A percentile compares a stretch with the other conserved stretches of the same genome.
These are phyloP conservation scores for Belonocnema kinseyi DNA, from an alignment of 1,140 invertebrate species.

Conservation along the genomic window DNA sequence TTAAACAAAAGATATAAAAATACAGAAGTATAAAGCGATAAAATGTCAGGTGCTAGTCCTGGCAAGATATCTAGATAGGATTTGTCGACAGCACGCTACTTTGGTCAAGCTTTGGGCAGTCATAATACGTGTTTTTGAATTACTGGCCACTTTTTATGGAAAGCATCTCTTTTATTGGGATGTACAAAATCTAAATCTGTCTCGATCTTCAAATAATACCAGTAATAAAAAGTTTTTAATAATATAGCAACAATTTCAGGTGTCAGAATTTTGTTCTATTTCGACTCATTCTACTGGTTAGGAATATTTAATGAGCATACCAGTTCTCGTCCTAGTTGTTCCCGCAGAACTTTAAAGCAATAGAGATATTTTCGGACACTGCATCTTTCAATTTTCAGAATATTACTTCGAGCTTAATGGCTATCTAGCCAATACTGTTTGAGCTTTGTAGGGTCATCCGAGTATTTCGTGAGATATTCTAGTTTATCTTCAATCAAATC, in stretches of 20 bases:
- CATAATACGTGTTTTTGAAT: background rate
- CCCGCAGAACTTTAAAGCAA: background rate
- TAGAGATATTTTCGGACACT: background rate
- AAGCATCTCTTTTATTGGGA: background rate
- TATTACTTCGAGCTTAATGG: background rate
- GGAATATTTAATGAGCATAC: background rate
- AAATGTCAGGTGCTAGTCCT: background rate
- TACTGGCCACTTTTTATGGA: background rate
- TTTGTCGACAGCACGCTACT: background rate
- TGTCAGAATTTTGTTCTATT: background rate
- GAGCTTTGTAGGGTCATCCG: background rate
- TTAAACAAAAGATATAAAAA: background rate
- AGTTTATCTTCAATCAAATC: background rate
- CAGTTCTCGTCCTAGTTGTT: background rate
- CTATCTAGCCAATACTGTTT: background rate
- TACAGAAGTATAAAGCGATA: background rate
- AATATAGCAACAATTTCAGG: background rate
- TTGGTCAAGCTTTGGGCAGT: background rate
- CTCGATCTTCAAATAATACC: background rate
- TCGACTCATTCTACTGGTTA: too few relatives aligned
- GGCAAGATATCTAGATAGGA: background rate
- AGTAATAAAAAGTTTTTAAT: background rate
- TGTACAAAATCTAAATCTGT: background rate
- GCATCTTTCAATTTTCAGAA: background rate
- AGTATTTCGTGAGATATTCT: background rate